Conservation (phyloP, 1,140 invertebrate genomes). For the Cotesia glomerata region DNA sequence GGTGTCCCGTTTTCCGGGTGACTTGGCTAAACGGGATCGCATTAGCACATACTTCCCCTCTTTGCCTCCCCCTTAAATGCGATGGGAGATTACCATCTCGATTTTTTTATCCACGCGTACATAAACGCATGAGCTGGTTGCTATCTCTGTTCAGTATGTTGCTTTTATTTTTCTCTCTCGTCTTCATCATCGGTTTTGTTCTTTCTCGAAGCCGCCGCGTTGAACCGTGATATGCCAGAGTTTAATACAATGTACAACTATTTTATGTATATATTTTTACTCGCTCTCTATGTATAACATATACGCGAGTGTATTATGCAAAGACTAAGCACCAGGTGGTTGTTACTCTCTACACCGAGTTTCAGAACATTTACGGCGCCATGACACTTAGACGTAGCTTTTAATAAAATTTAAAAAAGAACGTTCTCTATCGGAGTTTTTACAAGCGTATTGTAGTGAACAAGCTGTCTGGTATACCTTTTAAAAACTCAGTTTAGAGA, state of each 20-base stretch:
- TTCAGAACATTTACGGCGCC: constrained; percentile 7
- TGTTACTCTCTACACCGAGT: neutral
- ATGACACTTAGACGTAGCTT: constrained; percentile 8
- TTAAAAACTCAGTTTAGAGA: constrained; percentile 18
- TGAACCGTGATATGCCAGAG: constrained; percentile 16
- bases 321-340: constrained; percentile 18
- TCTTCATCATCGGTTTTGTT: neutral
- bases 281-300: neutral
- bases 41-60: constrained; percentile 61
- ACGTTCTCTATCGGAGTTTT: neutral
- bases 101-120: constrained; percentile 29
- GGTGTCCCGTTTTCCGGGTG: constrained; percentile 62
- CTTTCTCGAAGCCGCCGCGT: neutral
- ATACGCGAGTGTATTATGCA: neutral
- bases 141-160: constrained; percentile 13
- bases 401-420: neutral
- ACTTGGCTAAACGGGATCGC: constrained; percentile 65
- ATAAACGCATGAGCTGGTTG: neutral
- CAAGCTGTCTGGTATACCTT: neutral
- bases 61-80: constrained; percentile 49
- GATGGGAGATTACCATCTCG: constrained; percentile 60
- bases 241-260: constrained; percentile 14
- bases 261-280: neutral
- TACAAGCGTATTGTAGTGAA: neutral
- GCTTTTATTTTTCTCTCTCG: neutral